phyloP scores from a whole-genome alignment of 2,113 vertebrate genomes.

The Pelecanoides urinatrix region DNA sequence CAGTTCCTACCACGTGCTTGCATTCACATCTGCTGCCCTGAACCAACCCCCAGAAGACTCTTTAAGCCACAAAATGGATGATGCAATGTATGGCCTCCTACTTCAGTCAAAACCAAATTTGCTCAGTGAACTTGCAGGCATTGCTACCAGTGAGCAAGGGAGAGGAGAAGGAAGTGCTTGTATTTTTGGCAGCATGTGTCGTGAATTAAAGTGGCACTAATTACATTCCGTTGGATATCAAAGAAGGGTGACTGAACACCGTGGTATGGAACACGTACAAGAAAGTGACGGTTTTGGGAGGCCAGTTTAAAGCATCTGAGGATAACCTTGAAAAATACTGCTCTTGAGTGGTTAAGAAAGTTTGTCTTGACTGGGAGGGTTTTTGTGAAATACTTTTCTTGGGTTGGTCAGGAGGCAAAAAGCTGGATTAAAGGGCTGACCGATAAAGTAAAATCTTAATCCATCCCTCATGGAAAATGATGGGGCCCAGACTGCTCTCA shows the following conservation, averaged over 20 bases:
- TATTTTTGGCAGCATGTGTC: not conserved
- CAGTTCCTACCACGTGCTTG: not conserved
- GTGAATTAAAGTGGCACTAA: not conserved
- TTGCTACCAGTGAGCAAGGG: fast-evolving
- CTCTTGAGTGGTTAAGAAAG: not conserved
- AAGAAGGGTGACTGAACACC: not conserved
- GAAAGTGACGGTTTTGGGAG: not conserved
- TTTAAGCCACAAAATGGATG: fast-evolving
- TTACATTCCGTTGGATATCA: fast-evolving
- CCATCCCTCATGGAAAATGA: fast-evolving
- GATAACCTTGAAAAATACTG: not conserved
- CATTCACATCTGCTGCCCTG: not conserved
- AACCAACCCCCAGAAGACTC: not conserved
- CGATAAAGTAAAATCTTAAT: not conserved
- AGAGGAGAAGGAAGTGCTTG: not conserved
- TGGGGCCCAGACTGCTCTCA: not conserved
- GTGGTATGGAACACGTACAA: fast-evolving
- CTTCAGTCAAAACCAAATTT: not conserved
- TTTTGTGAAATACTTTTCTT: not conserved
- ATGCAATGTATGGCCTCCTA: not conserved
- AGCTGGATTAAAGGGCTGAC: not conserved
- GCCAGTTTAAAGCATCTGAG: not conserved
- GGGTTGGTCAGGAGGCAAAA: not conserved
- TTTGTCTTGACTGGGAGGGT: not conserved
- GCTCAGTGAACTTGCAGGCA: fast-evolving